Conservation (phyloP, 2,113 vertebrate genomes). For the Aptenodytes patagonicus region DNA sequence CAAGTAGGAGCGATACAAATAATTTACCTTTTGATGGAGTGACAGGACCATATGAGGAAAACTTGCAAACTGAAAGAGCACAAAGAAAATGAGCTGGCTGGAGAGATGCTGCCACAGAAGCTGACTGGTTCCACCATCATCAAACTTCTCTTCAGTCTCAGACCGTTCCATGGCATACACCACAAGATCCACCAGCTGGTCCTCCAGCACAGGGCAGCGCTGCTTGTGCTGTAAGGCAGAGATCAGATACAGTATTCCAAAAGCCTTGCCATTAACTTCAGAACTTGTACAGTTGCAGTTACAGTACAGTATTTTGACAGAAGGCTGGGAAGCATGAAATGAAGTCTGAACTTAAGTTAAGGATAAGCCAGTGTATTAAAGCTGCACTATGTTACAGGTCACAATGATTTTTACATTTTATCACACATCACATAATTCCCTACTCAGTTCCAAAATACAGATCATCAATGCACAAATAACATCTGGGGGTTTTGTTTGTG, state of each 20-base stretch:
- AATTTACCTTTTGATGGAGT: slow-evolving; percentile 94
- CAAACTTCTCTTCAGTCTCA: slow-evolving; percentile 97
- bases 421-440: neutral
- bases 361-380: slow-evolving; percentile 78
- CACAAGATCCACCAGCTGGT: slow-evolving; percentile 98
- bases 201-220: slow-evolving; percentile 96
- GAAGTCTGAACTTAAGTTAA: slow-evolving; percentile 76
- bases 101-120: slow-evolving; percentile 99
- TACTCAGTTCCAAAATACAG: neutral
- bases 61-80: slow-evolving; percentile 99
- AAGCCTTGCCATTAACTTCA: slow-evolving; percentile 60
- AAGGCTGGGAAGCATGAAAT: slow-evolving; percentile 80
- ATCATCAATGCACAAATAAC: neutral
- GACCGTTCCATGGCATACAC: slow-evolving; percentile 99
- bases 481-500: rapidly evolving
- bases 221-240: slow-evolving; percentile 93
- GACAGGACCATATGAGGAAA: slow-evolving; percentile 99
- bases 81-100: slow-evolving; percentile 99
- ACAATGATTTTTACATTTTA: neutral
- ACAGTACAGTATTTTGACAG: slow-evolving; percentile 52
- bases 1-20: neutral
- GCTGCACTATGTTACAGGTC: slow-evolving; percentile 76
- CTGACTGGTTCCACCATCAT: slow-evolving; percentile 97
- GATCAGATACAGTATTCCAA: slow-evolving; percentile 78
- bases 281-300: slow-evolving; percentile 27